Evolutionary conservation across 1,140 invertebrate genomes (phyloP).

Genomic region (Drosophila hydei): DNA sequence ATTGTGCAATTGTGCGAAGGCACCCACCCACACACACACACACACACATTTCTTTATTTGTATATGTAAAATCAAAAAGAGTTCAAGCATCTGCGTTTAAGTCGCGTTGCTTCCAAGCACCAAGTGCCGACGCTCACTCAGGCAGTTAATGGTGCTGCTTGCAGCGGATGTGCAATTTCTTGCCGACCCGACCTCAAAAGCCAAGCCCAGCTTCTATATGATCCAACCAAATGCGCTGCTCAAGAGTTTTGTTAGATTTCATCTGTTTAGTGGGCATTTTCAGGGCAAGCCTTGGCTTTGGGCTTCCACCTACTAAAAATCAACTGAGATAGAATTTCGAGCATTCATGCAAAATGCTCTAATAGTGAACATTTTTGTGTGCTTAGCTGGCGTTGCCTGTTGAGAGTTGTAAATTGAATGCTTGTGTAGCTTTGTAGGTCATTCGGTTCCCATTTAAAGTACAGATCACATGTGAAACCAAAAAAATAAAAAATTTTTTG

Average conservation of each 20-base stretch:
- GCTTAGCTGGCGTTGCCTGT: slow-evolving; percentile 7
- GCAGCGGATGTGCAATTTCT: slow-evolving; percentile 66
- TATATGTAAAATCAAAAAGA: slow-evolving; percentile 70
- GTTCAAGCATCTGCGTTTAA: slow-evolving; percentile 75
- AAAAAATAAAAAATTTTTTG: slow-evolving; percentile 6
- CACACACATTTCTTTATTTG: background rate
- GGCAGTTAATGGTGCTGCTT: slow-evolving; percentile 61
- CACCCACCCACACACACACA: slow-evolving; percentile 17
- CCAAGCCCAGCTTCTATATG: too few species aligned
- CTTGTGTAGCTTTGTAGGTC: background rate
- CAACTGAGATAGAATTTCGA: too few species aligned
- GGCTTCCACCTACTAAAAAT: too few species aligned
- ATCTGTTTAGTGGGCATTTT: too few species aligned
- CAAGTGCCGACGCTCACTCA: slow-evolving; percentile 52
- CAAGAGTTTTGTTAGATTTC: too few species aligned
- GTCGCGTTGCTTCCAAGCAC: slow-evolving; percentile 27
- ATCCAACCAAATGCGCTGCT: too few species aligned
- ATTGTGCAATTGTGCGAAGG: slow-evolving; percentile 72
- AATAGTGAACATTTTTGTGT: background rate
- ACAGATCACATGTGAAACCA: slow-evolving; percentile 26
- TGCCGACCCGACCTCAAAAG: slow-evolving; percentile 21
- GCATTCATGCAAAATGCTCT: too few species aligned
- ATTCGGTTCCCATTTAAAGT: slow-evolving; percentile 28
- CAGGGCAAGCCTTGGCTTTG: too few species aligned
- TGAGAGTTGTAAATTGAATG: background rate